A percentile compares a stretch with the other conserved stretches of the same genome.
These are phyloP conservation scores for Eretmochelys imbricata DNA, from an alignment of 2,113 vertebrate species.

Conservation along the genomic window DNA sequence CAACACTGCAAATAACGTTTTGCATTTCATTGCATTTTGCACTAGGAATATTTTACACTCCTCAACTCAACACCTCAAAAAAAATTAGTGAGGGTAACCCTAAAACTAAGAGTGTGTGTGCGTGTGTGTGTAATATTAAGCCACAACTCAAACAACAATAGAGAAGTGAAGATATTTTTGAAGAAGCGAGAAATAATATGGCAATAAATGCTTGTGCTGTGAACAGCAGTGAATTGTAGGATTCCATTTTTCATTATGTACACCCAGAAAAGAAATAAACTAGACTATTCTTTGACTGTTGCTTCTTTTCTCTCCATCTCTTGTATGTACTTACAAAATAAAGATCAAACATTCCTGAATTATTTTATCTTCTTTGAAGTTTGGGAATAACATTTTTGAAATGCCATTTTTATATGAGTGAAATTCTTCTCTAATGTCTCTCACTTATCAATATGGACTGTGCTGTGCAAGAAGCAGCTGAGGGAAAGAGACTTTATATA, in stretches of 20 bases:
- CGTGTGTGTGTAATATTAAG: neutral
- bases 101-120: neutral
- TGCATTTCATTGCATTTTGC: too few species aligned
- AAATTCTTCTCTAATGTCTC: conserved; percentile 67
- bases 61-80: neutral
- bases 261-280: conserved; percentile 63
- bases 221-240: conserved; percentile 25
- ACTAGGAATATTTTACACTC: neutral
- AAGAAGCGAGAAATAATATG: conserved; percentile 36
- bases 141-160: conserved; percentile 13
- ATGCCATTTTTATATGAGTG: conserved; percentile 66
- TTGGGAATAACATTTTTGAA: conserved; percentile 64
- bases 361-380: conserved; percentile 73
- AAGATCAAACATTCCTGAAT: conserved; percentile 68
- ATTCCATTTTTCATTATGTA: conserved; percentile 52
- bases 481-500: conserved; percentile 27
- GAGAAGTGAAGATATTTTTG: conserved; percentile 50
- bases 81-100: neutral
- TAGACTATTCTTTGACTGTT: conserved; percentile 67
- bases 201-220: conserved; percentile 23
- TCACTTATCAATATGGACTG: conserved; percentile 53
- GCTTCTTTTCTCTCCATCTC: conserved; percentile 45
- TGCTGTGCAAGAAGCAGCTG: conserved; percentile 53
- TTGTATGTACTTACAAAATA: conserved; percentile 72
- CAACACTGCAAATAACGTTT: neutral